A percentile compares a stretch with the other conserved stretches of the same genome.
Conservation (phyloP, 92 coral and sea anemone genomes). For the Umimayanthus kanabou region DNA sequence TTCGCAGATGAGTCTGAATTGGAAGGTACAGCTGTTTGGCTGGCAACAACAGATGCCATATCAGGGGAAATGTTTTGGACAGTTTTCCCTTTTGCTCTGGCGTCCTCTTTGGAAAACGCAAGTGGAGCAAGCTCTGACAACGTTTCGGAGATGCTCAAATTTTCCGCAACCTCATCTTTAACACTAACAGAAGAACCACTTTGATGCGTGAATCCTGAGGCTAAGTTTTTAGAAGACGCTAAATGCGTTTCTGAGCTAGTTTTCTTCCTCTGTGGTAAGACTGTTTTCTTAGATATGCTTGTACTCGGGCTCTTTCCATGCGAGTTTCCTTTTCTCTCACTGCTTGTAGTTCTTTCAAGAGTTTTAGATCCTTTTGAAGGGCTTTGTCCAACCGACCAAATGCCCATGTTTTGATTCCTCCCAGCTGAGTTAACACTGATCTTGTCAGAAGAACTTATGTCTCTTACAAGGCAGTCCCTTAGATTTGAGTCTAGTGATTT, state of each 20-base stretch:
- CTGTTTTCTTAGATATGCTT: background rate
- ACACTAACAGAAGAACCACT: background rate
- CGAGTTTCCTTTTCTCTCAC: background rate
- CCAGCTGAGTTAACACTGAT: background rate
- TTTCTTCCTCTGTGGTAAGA: background rate
- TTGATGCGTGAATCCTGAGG: background rate
- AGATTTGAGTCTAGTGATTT: background rate
- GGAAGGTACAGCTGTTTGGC: background rate
- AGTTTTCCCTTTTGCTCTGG: background rate
- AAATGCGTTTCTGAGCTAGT: background rate
- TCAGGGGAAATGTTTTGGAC: constrained; percentile 8
- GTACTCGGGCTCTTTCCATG: background rate
- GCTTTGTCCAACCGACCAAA: background rate
- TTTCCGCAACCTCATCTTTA: constrained; percentile 6
- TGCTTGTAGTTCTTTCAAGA: constrained; percentile 15
- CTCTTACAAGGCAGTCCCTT: constrained; percentile 18
- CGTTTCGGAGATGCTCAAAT: constrained; percentile 25
- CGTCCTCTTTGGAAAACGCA: background rate
- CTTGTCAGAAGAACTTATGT: background rate
- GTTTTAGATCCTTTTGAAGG: constrained; percentile 1
- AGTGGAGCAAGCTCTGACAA: background rate
- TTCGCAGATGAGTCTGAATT: background rate
- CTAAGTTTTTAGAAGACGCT: background rate
- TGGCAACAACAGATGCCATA: constrained; percentile 13
- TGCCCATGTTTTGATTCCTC: background rate